Evolutionary conservation across 2,113 vertebrate genomes (phyloP), one percentile per base, ranked within the genome.

Genomic region (Rostratula benghalensis): DNA sequence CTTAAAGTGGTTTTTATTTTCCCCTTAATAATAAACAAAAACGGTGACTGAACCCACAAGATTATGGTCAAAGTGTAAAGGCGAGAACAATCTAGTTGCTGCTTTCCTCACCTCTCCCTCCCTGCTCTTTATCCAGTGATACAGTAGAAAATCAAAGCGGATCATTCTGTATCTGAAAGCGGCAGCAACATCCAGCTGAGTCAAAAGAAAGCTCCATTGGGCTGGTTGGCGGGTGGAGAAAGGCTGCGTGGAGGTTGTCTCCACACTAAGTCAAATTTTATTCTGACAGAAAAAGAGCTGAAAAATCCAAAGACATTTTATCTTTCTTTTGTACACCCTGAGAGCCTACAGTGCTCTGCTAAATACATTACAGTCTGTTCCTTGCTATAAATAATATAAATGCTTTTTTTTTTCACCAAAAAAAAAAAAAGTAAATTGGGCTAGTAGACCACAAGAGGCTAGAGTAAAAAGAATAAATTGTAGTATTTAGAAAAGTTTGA

Each of bases 161-260:
- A 91, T 89, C 56, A 80, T 91, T 94, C 91, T 85, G 60, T 76
- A 79, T 85, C 67, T 96, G 93, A 95, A 96, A 94, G 80, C 64
- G 94, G 93, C 53, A 94, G 83, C 71, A 95, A 67, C 86, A 95
- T 87, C 92, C 90, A 96, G 87, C 94, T 95, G 93, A 95, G 93
- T 88, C 80, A 75, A 96, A 97, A 95, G 89, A 83, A 95, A 94
- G 65, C 43, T 91, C 56, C 71, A 71, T 61, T 93, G 90, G 77
- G 23, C 45, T 95, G 57, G 76, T 31, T 67, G 76, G 86, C 5
- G 1, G 60, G 79, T 78, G 65, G 63, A 95, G 86, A 93, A 90
- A 94, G 86, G 60, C 53, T 60, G 59, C 4, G 3, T 39, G 75
- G 71, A 75, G 80, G 87, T 91, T 95, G 45, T 93, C 75, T 95